Evolutionary conservation across 2,113 vertebrate genomes (phyloP).

Genomic region (Hylia prasina): DNA sequence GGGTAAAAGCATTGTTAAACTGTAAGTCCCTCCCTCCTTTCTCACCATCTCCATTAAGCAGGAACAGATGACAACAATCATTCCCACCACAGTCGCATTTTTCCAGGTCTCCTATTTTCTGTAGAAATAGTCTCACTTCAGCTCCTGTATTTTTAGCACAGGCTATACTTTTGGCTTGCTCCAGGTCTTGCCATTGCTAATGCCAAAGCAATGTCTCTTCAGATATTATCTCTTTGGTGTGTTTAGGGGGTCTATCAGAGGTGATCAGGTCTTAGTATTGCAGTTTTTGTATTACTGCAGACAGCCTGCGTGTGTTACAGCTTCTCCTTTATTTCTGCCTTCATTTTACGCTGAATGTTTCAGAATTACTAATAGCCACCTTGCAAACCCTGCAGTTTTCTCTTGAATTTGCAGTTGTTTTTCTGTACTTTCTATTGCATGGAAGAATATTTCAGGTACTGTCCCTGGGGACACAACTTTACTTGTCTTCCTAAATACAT

Average conservation of each 20-base stretch:
- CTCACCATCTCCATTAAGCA: not conserved
- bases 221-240: not conserved
- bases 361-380: not conserved
- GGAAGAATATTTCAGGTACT: not conserved
- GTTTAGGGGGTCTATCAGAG: not conserved
- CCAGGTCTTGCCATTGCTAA: not conserved
- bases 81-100: not conserved
- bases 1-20: not conserved
- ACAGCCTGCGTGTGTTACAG: not conserved
- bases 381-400: not conserved
- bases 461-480: not conserved
- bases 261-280: not conserved
- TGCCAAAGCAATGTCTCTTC: not conserved
- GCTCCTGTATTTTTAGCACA: not conserved
- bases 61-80: not conserved
- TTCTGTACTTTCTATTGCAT: not conserved
- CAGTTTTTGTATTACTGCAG: not conserved
- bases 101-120: not conserved
- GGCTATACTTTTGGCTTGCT: not conserved
- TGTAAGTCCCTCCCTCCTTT: not conserved
- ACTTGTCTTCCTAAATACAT: not conserved
- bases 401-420: not conserved
- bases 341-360: not conserved
- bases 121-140: not conserved
- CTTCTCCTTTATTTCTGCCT: not conserved